Conservation (phyloP, 2,888 invertebrate species). For the Petrolisthes cinctipes region DNA sequence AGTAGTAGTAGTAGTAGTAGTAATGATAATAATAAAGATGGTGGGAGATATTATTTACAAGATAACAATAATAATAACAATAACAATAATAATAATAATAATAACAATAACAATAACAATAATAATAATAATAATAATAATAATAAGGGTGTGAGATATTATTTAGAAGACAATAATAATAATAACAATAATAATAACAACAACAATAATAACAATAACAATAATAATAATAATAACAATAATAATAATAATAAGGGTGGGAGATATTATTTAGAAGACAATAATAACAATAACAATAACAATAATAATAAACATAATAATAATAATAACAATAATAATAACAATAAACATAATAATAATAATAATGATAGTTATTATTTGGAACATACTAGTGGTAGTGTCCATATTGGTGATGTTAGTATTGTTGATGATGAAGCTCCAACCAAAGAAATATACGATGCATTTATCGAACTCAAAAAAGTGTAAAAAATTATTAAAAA, state of each 20-base stretch:
- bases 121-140: not conserved
- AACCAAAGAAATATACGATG: constrained; percentile 54
- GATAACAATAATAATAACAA: no score
- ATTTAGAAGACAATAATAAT: constrained; percentile 17
- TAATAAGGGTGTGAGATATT: constrained; percentile 26
- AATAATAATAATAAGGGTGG: no score
- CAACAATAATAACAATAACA: no score
- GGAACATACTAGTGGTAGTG: constrained; percentile 55
- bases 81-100: no score
- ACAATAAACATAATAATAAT: not conserved
- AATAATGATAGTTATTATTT: constrained; percentile 39
- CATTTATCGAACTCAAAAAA: constrained; percentile 64
- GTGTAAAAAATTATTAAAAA: constrained; percentile 6
- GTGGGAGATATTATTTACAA: no score
- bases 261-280: no score
- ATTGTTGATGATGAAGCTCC: constrained; percentile 59
- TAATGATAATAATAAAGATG: no score
- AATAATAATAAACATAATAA: no score
- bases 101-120: not conserved
- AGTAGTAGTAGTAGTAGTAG: not conserved
- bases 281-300: no score
- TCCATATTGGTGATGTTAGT: constrained; percentile 63
- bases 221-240: no score
- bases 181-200: no score
- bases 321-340: not conserved